Evolutionary conservation across 2,797 vertebrate genomes (phyloP), one percentile per base, ranked within the genome.

Genomic region (Sebastolobus alascanus): DNA sequence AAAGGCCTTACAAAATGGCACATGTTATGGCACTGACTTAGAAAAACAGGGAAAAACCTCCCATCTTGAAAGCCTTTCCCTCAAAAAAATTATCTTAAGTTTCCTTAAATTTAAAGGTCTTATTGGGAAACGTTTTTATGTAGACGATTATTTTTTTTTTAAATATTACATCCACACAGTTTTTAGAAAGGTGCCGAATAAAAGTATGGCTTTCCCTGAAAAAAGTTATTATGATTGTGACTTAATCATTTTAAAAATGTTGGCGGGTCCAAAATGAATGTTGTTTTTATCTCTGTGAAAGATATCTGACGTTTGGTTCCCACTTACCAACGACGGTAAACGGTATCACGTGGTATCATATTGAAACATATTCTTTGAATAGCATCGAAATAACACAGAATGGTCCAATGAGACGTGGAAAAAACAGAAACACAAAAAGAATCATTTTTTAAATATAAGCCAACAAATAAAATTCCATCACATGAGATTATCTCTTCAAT

Each of bases 381-480:
- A 61, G 8, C 13, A 50, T 29, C 14, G 58, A 14, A 55, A 74
- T 43, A 46, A 56, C 16, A 67, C 4, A 2, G 0, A 64, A 33
- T 56, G 13, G n/a, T 18, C n/a, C 40, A 16, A 22, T 38, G 18
- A 38, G 31, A n/a, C 20, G 18, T 6, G 25, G 6, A 4, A 11
- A 56, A 74, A 25, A 25, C 25, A 25, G 25, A 25, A 25, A 25
- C 25, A 77, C 3, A 35, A 35, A 27, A 29, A n/a, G 16, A 33
- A 16, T 4, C 5, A 8, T 8, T n/a, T 20, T 65, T 63, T 2
- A 29, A 70, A 22, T 18, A 3, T 16, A 29, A 27, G 54, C 27
- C 63, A 72, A 25, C n/a, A 60, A 75, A 70, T 52, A 12, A 20
- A n/a, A 50, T 55, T 65, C 38, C 35, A 60, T 35, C 8, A 68